Evolutionary conservation across 2,113 vertebrate species (phyloP), one percentile per base, ranked within the genome.

Genomic region (Centropus bengalensis): DNA sequence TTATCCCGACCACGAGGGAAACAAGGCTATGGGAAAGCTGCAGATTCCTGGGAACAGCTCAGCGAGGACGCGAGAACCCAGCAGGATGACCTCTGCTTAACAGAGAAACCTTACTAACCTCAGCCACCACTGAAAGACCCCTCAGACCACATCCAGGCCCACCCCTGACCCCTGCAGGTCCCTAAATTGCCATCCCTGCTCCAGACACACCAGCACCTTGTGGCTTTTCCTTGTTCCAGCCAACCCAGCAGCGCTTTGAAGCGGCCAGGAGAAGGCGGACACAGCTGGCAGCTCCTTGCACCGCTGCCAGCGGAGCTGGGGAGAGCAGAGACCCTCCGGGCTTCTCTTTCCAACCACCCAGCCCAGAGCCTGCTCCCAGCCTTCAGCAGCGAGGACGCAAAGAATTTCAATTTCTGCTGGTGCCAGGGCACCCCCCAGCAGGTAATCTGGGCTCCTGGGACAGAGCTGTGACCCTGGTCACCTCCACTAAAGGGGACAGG

Each of bases 281-380:
- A 23, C 0, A 0, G 69, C 45, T 22, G 20, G 28, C 5, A 3
- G 51, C 51, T 70, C 54, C 55, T 45, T 0, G 0, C 7, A 5
- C 6, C 14, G 15, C 16, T 55, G 54, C 12, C 47, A 27, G 36
- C 5, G 17, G 33, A 49, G 32, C 11, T 4, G 5, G 55, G n/a
- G 40, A 44, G 64, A 51, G 45, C 2, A 1, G 21, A 14, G 24
- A 81, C 33, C 38, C 70, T n/a, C 26, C 0, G 8, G 32, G 28
- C 30, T 44, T 24, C 40, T 80, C 45, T 59, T 85, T 44, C 52
- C 33, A 55, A 2, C 49, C 47, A 75, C 0, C 38, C 42, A 81
- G 42, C 52, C 33, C 1, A 0, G 33, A 74, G 40, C 33, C 36
- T 2, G 3, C 12, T 12, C 49, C 22, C 81, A 89, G 64, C 36